These are phyloP conservation scores for Haliaeetus leucogaster DNA, from an alignment of 2,113 vertebrate genomes.

Conservation along the genomic window DNA sequence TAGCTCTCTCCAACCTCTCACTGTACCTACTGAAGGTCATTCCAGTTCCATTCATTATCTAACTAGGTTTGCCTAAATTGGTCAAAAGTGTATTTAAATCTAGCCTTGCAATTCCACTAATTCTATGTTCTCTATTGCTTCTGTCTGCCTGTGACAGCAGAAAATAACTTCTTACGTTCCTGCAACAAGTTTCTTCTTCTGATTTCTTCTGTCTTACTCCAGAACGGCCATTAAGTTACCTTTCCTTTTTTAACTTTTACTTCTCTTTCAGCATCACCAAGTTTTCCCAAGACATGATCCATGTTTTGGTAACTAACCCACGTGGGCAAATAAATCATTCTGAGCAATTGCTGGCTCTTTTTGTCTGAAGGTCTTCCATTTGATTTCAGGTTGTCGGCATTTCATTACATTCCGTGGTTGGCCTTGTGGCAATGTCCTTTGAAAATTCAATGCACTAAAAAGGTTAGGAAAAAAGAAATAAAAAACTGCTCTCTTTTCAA, in stretches of 20 bases:
- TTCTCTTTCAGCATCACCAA: neutral
- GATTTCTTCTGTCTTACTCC: neutral
- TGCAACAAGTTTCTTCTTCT: neutral
- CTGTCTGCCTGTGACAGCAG: neutral
- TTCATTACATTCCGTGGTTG: neutral
- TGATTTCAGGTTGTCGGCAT: neutral
- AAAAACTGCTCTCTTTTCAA: neutral
- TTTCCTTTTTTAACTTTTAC: neutral
- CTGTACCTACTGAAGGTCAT: neutral
- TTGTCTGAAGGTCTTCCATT: neutral
- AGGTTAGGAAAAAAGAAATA: neutral
- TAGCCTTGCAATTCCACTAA: neutral
- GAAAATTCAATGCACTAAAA: neutral
- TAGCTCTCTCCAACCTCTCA: neutral
- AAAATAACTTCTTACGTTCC: neutral
- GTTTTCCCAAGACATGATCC: neutral
- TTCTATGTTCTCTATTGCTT: neutral
- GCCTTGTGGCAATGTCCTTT: neutral
- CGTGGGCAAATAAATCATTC: neutral
- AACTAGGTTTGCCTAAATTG: neutral
- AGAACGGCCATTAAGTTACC: neutral
- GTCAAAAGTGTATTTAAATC: neutral
- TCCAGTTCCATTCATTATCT: neutral
- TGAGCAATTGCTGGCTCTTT: neutral
- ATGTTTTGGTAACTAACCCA: neutral